Percentiles rank a stretch among this genome's conserved stretches.
Evolutionary conservation across 2,888 invertebrate genomes (phyloP).

Genomic region (Homarus gammarus): DNA sequence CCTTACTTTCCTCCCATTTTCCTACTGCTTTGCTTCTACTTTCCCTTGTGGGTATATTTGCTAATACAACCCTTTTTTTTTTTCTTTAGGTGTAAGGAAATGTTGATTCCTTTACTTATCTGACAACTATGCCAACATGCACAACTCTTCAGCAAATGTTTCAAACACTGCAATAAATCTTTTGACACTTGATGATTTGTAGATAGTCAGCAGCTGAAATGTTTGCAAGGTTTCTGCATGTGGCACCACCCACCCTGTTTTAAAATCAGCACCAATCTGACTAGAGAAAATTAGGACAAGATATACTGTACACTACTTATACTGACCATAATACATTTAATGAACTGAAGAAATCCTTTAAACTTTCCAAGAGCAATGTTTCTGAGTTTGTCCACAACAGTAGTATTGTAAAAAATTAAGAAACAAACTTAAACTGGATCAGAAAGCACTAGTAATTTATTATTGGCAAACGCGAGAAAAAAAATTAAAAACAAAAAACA

Average conservation of each 20-base stretch:
- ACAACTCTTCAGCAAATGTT: neutral
- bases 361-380: neutral
- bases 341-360: neutral
- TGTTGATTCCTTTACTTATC: neutral
- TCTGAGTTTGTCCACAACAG: neutral
- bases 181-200: too few relatives aligned
- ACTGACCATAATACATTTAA: neutral
- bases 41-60: neutral
- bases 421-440: neutral
- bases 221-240: too few relatives aligned
- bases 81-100: neutral
- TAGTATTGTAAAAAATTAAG: neutral
- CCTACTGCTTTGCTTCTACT: neutral
- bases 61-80: neutral
- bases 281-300: too few relatives aligned
- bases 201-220: too few relatives aligned
- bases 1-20: neutral
- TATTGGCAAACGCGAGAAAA: constrained; percentile 10
- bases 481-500: neutral
- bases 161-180: neutral
- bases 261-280: too few relatives aligned
- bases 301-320: too few relatives aligned
- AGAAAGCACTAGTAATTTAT: neutral
- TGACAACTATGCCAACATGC: neutral
- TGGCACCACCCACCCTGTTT: too few relatives aligned